Evolutionary conservation across 2,113 vertebrate species (phyloP).

Genomic region (Epinephelus moara): DNA sequence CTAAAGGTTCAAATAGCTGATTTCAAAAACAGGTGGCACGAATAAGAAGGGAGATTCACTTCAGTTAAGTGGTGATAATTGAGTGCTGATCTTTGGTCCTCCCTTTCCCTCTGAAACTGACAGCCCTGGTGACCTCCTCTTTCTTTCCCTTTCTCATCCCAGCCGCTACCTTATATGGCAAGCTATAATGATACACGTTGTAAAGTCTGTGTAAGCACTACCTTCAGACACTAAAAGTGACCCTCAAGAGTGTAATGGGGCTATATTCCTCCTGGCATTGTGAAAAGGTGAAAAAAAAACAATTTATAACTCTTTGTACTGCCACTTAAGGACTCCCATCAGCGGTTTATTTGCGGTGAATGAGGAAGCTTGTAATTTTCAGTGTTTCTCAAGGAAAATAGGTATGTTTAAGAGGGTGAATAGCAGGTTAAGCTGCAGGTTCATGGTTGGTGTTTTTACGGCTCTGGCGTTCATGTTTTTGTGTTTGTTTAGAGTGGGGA

Average conservation of each 20-base stretch:
- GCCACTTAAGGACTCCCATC: conserved; percentile 67
- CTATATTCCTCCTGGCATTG: conserved; percentile 88
- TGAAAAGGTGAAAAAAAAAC: conserved; percentile 82
- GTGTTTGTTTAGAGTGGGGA: conserved; percentile 37
- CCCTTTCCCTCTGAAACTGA: conserved; percentile 85
- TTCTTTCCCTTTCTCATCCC: conserved; percentile 88
- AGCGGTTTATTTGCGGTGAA: conserved; percentile 67
- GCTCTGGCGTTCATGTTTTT: conserved; percentile 36
- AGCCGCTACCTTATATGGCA: conserved; percentile 88
- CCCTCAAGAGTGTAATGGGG: conserved; percentile 84
- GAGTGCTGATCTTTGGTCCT: conserved; percentile 83
- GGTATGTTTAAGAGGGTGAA: conserved; percentile 53
- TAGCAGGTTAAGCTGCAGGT: conserved; percentile 50
- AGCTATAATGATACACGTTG: conserved; percentile 91
- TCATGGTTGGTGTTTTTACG: conserved; percentile 23
- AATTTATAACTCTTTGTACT: conserved; percentile 78
- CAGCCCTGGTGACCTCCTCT: conserved; percentile 84
- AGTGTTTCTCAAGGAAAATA: conserved; percentile 61
- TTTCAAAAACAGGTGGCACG: conserved; percentile 55
- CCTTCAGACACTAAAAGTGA: conserved; percentile 82
- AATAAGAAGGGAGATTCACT: conserved; percentile 44
- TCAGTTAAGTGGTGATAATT: conserved; percentile 73
- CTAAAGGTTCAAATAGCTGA: conserved; percentile 18
- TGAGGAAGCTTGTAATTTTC: conserved; percentile 70
- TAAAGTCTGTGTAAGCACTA: conserved; percentile 91